Percentiles rank a stretch among this genome's conserved stretches.
Evolutionary conservation across 2,888 invertebrate species (phyloP).

Genomic region (Sarcophaga carnaria): DNA sequence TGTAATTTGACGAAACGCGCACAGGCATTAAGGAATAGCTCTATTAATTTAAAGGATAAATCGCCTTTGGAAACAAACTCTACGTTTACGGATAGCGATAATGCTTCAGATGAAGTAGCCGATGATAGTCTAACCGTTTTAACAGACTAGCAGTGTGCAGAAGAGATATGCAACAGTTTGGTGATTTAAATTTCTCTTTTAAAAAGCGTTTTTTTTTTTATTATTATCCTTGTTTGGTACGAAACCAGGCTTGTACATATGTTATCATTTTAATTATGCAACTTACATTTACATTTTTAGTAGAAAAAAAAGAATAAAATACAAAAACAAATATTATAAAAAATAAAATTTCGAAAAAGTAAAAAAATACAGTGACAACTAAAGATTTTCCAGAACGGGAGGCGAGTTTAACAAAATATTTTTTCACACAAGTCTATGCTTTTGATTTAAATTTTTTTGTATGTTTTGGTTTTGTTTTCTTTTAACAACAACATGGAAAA

Average conservation of each 20-base stretch:
- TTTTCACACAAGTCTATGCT: neutral
- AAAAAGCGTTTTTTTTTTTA: neutral
- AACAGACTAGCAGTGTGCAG: constrained; percentile 4
- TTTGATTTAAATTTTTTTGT: too few species aligned
- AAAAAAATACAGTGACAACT: too few species aligned
- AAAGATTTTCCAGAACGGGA: neutral
- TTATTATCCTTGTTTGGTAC: neutral
- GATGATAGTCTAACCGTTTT: neutral
- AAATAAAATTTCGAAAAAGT: neutral
- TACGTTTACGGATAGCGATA: constrained; percentile 9
- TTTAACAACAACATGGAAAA: neutral
- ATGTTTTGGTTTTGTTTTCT: neutral
- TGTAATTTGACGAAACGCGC: constrained; percentile 76
- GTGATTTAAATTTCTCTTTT: neutral
- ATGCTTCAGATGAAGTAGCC: neutral
- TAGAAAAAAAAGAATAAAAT: neutral
- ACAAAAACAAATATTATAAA: neutral
- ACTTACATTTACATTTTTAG: neutral
- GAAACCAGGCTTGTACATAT: neutral
- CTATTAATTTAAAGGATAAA: constrained; percentile 58
- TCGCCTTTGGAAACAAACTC: neutral
- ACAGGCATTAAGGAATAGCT: constrained; percentile 74
- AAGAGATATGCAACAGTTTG: neutral
- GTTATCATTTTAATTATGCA: neutral
- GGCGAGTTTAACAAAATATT: neutral